Conservation (phyloP, 2,797 vertebrate genomes). For the Salmo trutta region DNA sequence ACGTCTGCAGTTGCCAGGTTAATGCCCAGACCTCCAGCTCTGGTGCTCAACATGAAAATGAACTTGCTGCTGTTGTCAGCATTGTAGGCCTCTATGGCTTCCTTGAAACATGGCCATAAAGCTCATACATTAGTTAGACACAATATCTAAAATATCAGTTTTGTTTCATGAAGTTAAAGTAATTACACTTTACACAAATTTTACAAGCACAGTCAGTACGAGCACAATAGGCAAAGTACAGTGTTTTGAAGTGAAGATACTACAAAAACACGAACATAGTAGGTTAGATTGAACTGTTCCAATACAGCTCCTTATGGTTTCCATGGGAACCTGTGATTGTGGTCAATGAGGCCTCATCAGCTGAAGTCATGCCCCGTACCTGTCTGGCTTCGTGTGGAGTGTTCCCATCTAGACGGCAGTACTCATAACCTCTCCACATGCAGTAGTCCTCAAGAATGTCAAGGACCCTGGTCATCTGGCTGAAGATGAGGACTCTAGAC, state of each 20-base stretch:
- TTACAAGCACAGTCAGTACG: neutral
- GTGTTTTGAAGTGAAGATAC: neutral
- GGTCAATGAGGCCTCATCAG: neutral
- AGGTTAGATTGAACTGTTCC: neutral
- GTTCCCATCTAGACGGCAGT: slow-evolving; percentile 86
- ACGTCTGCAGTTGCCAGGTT: slow-evolving; percentile 89
- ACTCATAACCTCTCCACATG: slow-evolving; percentile 88
- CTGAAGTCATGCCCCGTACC: slow-evolving; percentile 57
- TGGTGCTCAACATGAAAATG: slow-evolving; percentile 88
- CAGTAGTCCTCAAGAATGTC: slow-evolving; percentile 91
- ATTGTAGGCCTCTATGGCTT: slow-evolving; percentile 81
- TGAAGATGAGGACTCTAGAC: slow-evolving; percentile 86
- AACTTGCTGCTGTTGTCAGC: slow-evolving; percentile 85
- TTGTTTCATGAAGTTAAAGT: neutral
- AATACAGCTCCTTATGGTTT: neutral
- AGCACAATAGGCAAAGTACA: neutral
- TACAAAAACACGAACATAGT: neutral
- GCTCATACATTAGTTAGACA: slow-evolving; percentile 36
- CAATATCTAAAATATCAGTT: neutral
- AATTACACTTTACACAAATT: neutral
- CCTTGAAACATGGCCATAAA: slow-evolving; percentile 42
- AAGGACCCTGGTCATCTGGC: slow-evolving; percentile 87
- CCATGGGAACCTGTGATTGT: neutral
- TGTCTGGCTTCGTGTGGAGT: slow-evolving; percentile 88
- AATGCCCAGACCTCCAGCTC: slow-evolving; percentile 87